Conservation (phyloP, 2,797 vertebrate species). For the Hippoglossus hippoglossus region DNA sequence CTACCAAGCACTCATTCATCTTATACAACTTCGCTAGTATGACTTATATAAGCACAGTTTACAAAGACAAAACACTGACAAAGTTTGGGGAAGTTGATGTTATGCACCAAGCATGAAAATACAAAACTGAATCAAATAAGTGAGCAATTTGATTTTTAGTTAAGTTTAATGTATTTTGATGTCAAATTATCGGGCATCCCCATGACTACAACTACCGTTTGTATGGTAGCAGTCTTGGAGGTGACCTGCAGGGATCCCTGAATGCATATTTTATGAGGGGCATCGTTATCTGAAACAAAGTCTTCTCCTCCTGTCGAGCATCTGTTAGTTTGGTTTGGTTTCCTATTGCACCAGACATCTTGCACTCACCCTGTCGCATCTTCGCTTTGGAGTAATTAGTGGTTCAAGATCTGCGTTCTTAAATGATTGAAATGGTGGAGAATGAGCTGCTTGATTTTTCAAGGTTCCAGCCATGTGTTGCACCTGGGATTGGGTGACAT, state of each 20-base stretch:
- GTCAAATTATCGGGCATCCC: background rate
- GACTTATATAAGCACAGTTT: background rate
- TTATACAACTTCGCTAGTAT: background rate
- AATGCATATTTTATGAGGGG: constrained; percentile 58
- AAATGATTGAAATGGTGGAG: background rate
- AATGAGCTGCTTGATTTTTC: background rate
- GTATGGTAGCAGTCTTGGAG: constrained; percentile 8
- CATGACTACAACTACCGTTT: background rate
- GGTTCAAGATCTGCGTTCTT: constrained; percentile 14
- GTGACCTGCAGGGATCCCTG: constrained; percentile 47
- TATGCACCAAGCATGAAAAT: background rate
- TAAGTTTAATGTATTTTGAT: background rate
- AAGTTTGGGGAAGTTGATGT: background rate
- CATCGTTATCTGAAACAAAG: constrained; percentile 51
- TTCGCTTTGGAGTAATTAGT: constrained; percentile 52
- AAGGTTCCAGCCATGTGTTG: background rate
- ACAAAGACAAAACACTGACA: background rate
- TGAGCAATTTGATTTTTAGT: too few relatives aligned
- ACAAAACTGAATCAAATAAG: background rate
- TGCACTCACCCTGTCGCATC: constrained; percentile 38
- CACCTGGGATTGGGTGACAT: too few relatives aligned
- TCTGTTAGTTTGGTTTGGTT: constrained; percentile 58
- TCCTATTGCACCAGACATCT: constrained; percentile 49
- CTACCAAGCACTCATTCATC: background rate
- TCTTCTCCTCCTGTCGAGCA: constrained; percentile 49